Conservation (phyloP, 2,113 vertebrate species). For the Myanophis thanlyinensis region DNA sequence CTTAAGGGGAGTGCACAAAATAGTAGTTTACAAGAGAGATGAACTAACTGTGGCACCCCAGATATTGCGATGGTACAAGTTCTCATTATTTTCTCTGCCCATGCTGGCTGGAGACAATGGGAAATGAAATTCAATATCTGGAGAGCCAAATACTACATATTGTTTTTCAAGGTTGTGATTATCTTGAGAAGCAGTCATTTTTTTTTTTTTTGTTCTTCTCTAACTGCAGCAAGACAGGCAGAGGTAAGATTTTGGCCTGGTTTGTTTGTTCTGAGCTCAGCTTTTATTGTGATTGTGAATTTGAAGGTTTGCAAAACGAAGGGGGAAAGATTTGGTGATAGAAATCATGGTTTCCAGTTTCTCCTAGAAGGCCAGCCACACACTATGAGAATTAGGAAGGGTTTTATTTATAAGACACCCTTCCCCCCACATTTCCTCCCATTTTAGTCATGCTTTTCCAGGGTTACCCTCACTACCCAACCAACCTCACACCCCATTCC, state of each 20-base stretch:
- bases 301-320: background rate
- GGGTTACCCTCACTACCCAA: too few relatives aligned
- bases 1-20: background rate
- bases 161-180: background rate
- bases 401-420: background rate
- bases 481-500: too few relatives aligned
- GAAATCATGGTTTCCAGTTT: background rate
- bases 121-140: background rate
- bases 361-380: background rate
- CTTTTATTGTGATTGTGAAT: background rate
- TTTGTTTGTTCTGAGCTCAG: background rate
- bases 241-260: background rate
- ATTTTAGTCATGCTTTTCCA: background rate
- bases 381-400: background rate
- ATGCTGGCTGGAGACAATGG: background rate
- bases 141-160: background rate
- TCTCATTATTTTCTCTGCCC: background rate
- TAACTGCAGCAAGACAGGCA: background rate
- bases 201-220: background rate
- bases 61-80: background rate
- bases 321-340: background rate
- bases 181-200: background rate
- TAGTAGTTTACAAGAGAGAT: background rate
- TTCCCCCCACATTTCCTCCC: background rate
- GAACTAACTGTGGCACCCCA: background rate